Base-by-base conservation (phyloP, 1,140 invertebrate species). In the Drosophila parvula region DNA sequence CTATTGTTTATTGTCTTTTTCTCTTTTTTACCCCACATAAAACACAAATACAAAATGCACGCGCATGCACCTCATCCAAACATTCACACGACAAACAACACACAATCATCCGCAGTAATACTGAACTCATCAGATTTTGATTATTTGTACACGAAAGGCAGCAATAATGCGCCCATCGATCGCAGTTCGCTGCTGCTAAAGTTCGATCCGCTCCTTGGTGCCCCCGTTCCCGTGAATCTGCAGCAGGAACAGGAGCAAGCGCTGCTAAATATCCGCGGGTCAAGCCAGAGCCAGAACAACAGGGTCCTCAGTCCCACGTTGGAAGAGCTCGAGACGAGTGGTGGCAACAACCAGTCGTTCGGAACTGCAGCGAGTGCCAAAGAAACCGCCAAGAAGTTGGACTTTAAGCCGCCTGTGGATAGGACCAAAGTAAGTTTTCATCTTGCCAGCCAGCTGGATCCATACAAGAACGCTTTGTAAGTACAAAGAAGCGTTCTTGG, bases 111-210 rank as follows among this genome's bases (percentile, higher is more conserved):
- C 34, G 59, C 73, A 92, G 91, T 92, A 59, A 83, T 92, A 74
- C 74, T 92, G 27, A 90, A 91, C 56, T 79, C 91, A 82, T 91
- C 83, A 63, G 91, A 92, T 78, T 91, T 92, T 60, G 91, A 92
- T 77, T 92, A 88, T 85, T 74, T 92, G 57, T 90, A 84, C 62
- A 90, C 91, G 30, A 91, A 92, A 90, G 86, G 89, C 83, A 81
- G 63, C 76, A 89, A 78, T 63, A 85, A 78, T 82, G 84, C 62
- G 44, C 79, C 70, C 60, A 64, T 89, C 57, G 85, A 90, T 78
- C 88, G 91, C 10, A 91, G 84, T 61, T 92, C 91, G 22, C 60
- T 92, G 36, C 61, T 92, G 59, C 85, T 92, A 61, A 90, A 79
- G 70, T 92, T 92, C 50, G 91, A 92, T 82, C 91, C 91, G 30